phyloP scores from a whole-genome alignment of 2,113 vertebrate species.

The Entomyzon cyanotis region DNA sequence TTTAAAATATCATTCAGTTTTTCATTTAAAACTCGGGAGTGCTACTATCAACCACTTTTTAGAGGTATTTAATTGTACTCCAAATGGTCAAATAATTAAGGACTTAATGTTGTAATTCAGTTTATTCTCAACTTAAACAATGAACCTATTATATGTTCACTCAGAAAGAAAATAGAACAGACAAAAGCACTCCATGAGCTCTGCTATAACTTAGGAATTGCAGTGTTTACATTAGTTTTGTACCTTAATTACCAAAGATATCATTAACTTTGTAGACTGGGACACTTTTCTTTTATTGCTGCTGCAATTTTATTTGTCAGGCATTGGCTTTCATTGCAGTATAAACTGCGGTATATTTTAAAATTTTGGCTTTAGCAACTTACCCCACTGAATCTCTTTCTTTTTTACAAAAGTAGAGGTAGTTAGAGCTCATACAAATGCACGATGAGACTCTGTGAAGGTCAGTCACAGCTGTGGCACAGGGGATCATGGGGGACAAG shows the following conservation, averaged over 20 bases:
- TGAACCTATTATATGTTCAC: conserved; percentile 59
- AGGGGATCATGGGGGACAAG: neutral
- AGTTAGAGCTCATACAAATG: neutral
- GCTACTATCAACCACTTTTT: conserved; percentile 24
- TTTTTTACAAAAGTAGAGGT: neutral
- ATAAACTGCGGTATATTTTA: conserved; percentile 36
- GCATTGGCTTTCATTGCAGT: conserved; percentile 12
- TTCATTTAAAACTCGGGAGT: conserved; percentile 42
- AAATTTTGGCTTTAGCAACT: neutral
- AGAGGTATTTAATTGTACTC: conserved; percentile 38
- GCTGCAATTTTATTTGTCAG: conserved; percentile 57
- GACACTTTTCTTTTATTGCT: conserved; percentile 53
- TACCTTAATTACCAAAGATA: conserved; percentile 60
- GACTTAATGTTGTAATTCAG: conserved; percentile 33
- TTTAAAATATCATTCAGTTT: conserved; percentile 35
- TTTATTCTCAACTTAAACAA: conserved; percentile 58
- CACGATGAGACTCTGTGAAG: neutral
- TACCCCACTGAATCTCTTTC: neutral
- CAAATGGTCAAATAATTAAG: conserved; percentile 67
- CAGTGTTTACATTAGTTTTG: conserved; percentile 34
- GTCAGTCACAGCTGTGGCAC: neutral
- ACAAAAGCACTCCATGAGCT: conserved; percentile 19
- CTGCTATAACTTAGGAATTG: conserved; percentile 20
- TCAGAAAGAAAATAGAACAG: conserved; percentile 45
- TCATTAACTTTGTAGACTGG: conserved; percentile 51